Evolutionary conservation across 2,888 invertebrate genomes (phyloP).

Genomic region (Drosophila basisetae): DNA sequence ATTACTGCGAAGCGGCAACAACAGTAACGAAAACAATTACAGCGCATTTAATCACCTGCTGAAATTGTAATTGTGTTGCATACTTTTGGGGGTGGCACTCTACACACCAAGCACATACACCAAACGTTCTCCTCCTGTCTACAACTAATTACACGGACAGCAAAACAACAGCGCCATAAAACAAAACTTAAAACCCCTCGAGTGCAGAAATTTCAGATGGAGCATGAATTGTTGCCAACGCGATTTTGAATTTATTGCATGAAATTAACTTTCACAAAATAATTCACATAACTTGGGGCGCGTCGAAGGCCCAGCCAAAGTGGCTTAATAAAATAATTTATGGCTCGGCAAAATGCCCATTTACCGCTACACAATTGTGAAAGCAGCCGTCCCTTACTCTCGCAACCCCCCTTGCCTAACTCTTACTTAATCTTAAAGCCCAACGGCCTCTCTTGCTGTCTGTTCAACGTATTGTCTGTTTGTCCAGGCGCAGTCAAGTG

Average conservation of each 20-base stretch:
- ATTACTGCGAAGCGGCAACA: conserved; percentile 65
- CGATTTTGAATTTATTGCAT: conserved; percentile 80
- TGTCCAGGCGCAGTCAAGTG: conserved; percentile 67
- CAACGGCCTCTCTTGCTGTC: background rate
- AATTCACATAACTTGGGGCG: conserved; percentile 76
- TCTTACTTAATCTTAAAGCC: conserved; percentile 16
- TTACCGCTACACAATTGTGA: conserved; percentile 37
- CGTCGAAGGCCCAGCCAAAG: conserved; percentile 70
- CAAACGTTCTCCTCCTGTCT: conserved; percentile 21
- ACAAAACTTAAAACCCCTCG: conserved; percentile 33
- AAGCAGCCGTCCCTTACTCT: background rate
- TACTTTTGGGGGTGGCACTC: conserved; percentile 60
- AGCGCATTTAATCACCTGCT: conserved; percentile 84
- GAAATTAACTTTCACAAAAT: conserved; percentile 80
- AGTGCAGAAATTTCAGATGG: conserved; percentile 21
- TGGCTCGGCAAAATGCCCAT: conserved; percentile 70
- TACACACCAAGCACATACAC: conserved; percentile 1
- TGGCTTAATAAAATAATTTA: conserved; percentile 82
- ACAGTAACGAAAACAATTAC: conserved; percentile 82
- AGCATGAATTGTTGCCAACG: conserved; percentile 60
- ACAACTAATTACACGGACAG: conserved; percentile 55
- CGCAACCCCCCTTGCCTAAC: background rate
- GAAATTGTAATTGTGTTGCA: conserved; percentile 83
- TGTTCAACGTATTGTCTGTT: conserved; percentile 19
- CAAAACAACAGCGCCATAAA: conserved; percentile 36